phyloP scores from a whole-genome alignment of 2,888 invertebrate species.

The Fragum whitleyi region DNA sequence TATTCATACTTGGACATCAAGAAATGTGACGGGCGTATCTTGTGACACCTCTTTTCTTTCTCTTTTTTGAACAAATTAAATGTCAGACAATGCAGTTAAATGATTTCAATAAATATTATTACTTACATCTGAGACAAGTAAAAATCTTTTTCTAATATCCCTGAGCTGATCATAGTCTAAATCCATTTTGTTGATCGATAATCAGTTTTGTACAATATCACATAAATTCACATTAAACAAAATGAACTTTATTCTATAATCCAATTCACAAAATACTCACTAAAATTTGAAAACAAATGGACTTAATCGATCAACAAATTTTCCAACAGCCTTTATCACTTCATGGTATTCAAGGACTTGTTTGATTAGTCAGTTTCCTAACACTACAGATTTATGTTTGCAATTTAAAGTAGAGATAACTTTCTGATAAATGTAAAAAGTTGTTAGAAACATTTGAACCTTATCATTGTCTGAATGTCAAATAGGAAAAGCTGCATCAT shows the following conservation, averaged over 20 bases:
- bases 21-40: no score
- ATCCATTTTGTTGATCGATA: slow-evolving; percentile 65
- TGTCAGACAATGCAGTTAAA: no score
- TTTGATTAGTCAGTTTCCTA: not conserved
- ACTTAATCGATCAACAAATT: not conserved
- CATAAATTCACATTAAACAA: not conserved
- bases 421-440: no score
- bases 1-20: no score
- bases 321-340: not conserved
- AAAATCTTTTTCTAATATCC: slow-evolving; percentile 69
- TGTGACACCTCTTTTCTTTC: no score
- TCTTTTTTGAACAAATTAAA: no score
- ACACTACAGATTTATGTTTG: no score
- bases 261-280: not conserved
- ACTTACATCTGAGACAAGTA: slow-evolving; percentile 69
- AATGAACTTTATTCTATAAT: not conserved
- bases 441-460: no score
- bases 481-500: no score
- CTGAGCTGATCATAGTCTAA: slow-evolving; percentile 74
- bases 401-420: no score
- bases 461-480: no score
- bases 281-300: not conserved
- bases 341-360: not conserved
- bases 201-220: not conserved
- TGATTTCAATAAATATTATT: not conserved